A percentile compares a stretch with the other conserved stretches of the same genome.
These are phyloP conservation scores for Apostichopus parvimensis DNA, from an alignment of 35 echinoderm and acorn worm species.

Conservation along the genomic window DNA sequence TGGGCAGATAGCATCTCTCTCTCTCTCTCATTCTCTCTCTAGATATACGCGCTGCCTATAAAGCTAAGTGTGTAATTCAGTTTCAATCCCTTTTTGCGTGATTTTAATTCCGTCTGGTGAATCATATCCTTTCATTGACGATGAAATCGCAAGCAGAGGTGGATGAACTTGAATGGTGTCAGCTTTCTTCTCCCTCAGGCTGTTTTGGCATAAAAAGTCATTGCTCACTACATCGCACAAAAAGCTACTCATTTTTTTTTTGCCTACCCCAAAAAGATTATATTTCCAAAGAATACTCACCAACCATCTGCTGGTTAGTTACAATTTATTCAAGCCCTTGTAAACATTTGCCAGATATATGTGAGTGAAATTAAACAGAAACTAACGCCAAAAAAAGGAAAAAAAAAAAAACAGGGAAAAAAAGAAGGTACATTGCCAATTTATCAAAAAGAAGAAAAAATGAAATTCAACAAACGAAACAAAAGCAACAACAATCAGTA, in stretches of 20 bases:
- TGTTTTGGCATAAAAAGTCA: constrained; percentile 42
- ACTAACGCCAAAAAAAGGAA: not conserved
- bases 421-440: not conserved
- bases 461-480: too few species aligned
- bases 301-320: constrained; percentile 32
- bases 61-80: not conserved
- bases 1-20: not conserved
- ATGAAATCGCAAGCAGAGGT: constrained; percentile 29
- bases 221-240: constrained; percentile 18
- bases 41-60: not conserved
- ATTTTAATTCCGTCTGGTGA: constrained; percentile 50
- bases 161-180: constrained; percentile 46
- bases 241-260: not conserved
- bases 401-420: not conserved
- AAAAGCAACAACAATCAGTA: too few species aligned
- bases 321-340: constrained; percentile 12
- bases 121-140: constrained; percentile 37
- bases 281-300: constrained; percentile 30
- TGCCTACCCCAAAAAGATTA: constrained; percentile 24
- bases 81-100: constrained; percentile 34
- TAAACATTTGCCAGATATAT: not conserved
- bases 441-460: too few species aligned
- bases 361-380: constrained; percentile 18
- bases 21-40: not conserved
- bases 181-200: constrained; percentile 42